Conservation (phyloP, 2,888 invertebrate genomes). For the Ichneumoninae sp. region DNA sequence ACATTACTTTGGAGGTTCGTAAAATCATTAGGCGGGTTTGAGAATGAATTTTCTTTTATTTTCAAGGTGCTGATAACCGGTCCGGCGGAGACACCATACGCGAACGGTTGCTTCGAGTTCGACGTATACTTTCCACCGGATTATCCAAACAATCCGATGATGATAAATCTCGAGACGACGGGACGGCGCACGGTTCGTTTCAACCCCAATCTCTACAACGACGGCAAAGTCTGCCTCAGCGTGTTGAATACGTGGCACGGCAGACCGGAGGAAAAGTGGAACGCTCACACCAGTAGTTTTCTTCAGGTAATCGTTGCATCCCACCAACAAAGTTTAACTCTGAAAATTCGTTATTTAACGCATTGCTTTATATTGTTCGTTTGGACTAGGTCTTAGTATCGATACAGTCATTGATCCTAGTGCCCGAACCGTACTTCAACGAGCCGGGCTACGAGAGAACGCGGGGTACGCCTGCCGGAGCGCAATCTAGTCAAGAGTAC, state of each 20-base stretch:
- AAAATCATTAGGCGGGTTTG: background rate
- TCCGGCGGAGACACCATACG: constrained; percentile 96
- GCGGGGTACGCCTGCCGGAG: constrained; percentile 94
- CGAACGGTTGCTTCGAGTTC: constrained; percentile 95
- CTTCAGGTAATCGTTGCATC: constrained; percentile 86
- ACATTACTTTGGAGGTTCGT: background rate
- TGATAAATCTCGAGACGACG: constrained; percentile 95
- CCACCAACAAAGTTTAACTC: background rate
- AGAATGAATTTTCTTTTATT: background rate
- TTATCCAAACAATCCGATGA: constrained; percentile 93
- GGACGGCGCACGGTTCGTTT: constrained; percentile 95
- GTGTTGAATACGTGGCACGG: constrained; percentile 99
- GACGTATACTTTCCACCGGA: constrained; percentile 96
- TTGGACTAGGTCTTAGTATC: constrained; percentile 92
- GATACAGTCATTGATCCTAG: constrained; percentile 96
- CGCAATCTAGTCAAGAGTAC: constrained; percentile 96
- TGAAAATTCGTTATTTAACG: background rate
- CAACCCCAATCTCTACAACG: constrained; percentile 97
- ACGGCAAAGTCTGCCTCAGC: constrained; percentile 97
- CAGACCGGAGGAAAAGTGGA: constrained; percentile 98
- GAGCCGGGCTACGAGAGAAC: constrained; percentile 97
- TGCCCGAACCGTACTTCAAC: constrained; percentile 97
- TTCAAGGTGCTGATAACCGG: constrained; percentile 94
- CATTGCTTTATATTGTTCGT: constrained; percentile 23
- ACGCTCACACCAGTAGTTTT: constrained; percentile 97